A percentile compares a stretch with the other conserved stretches of the same genome.
phyloP scores from a whole-genome alignment of 2,888 invertebrate species.

The Odontocolon sp. region DNA sequence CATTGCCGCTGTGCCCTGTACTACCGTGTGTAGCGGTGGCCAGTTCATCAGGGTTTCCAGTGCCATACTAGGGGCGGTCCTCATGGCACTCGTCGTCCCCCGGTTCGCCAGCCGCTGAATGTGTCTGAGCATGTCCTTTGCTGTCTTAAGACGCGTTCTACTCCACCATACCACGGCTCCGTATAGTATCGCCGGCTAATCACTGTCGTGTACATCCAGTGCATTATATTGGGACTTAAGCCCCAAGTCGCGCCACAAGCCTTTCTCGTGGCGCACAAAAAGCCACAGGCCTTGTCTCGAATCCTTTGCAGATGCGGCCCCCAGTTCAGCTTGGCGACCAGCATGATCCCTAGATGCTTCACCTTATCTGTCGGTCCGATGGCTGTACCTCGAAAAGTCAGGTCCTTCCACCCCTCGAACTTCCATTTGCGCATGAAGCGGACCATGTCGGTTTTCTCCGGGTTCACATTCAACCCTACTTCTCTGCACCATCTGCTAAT shows the following conservation, averaged over 20 bases:
- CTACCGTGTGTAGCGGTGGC: background rate
- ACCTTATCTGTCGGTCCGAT: background rate
- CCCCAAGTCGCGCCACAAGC: conserved; percentile 41
- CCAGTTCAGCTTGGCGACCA: conserved; percentile 49
- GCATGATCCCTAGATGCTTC: conserved; percentile 45
- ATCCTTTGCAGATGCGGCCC: too few species aligned
- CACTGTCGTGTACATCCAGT: conserved; percentile 51
- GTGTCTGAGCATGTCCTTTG: conserved; percentile 27
- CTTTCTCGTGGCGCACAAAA: background rate
- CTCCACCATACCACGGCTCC: conserved; percentile 2
- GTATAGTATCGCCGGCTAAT: conserved; percentile 26
- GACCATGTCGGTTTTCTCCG: too few species aligned
- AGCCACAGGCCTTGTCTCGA: too few species aligned
- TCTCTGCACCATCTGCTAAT: too few species aligned
- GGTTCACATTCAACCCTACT: too few species aligned
- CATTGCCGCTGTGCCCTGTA: background rate
- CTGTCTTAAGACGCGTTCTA: conserved; percentile 5
- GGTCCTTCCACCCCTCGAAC: conserved; percentile 6
- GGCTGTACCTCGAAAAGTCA: background rate
- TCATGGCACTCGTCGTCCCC: conserved; percentile 45
- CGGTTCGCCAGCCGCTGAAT: conserved; percentile 44
- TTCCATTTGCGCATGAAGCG: too few species aligned
- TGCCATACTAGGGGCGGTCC: too few species aligned
- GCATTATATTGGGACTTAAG: conserved; percentile 35
- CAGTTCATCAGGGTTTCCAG: background rate